These are phyloP conservation scores for Falco naumanni DNA, from an alignment of 2,797 vertebrate species.

Conservation along the genomic window DNA sequence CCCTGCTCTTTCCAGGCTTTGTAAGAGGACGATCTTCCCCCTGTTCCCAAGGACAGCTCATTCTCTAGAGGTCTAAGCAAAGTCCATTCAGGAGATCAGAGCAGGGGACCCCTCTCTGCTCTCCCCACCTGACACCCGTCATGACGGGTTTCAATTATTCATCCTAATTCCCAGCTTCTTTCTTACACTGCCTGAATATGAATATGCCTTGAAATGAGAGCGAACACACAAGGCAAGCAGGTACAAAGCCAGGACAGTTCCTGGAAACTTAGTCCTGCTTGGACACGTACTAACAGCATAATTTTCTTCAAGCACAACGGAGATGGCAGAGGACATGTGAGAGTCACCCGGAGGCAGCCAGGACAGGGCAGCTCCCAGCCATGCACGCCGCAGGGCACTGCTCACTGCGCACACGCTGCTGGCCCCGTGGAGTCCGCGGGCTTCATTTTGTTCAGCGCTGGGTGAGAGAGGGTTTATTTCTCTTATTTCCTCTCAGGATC, in stretches of 20 bases:
- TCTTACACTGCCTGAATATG: not conserved
- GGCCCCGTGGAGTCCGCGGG: accelerated
- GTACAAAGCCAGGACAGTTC: not conserved
- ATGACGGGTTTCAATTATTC: not conserved
- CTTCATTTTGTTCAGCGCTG: not conserved
- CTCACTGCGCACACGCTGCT: accelerated
- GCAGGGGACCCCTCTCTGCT: not conserved
- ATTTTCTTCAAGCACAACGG: not conserved
- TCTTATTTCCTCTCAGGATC: not conserved
- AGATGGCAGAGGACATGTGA: not conserved
- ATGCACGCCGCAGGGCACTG: not conserved
- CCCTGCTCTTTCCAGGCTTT: not conserved
- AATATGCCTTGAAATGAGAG: not conserved
- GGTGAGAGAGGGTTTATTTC: not conserved
- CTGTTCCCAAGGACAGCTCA: not conserved
- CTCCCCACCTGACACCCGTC: not conserved
- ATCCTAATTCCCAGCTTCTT: not conserved
- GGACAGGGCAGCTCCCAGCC: not conserved
- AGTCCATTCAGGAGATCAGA: not conserved
- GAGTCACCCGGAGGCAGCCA: not conserved
- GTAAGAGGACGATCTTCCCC: not conserved
- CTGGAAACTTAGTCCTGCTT: not conserved
- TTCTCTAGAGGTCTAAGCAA: not conserved
- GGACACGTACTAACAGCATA: not conserved
- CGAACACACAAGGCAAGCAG: not conserved